These are phyloP conservation scores for Drosophila micromelanica DNA, from an alignment of 1,140 invertebrate genomes.

Conservation along the genomic window DNA sequence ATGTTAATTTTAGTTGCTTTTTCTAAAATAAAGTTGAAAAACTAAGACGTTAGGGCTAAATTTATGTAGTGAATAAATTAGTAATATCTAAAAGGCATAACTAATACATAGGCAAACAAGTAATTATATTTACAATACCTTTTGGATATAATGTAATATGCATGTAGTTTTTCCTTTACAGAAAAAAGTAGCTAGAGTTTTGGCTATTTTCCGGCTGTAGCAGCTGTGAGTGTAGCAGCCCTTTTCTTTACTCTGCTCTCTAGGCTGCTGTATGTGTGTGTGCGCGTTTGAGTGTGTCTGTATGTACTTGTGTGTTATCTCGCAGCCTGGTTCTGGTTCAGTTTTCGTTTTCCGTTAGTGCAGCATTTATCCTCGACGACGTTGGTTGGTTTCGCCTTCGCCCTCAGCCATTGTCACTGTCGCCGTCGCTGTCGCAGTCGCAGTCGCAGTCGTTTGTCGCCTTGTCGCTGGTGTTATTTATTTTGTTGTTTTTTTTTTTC, in stretches of 20 bases:
- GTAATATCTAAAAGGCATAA: too few species aligned
- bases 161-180: not conserved
- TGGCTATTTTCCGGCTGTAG: constrained; percentile 29
- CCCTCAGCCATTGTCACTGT: constrained; percentile 43
- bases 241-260: constrained; percentile 39
- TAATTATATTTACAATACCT: too few species aligned
- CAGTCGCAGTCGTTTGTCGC: constrained; percentile 26
- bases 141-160: too few species aligned
- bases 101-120: too few species aligned
- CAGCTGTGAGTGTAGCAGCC: constrained; percentile 25
- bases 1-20: too few species aligned
- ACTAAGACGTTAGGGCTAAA: too few species aligned
- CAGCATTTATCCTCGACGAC: constrained; percentile 66
- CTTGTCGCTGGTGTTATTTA: constrained; percentile 30
- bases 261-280: constrained; percentile 3
- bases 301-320: constrained; percentile 57
- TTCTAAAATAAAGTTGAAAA: too few species aligned
- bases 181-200: not conserved
- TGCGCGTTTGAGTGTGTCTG: constrained; percentile 11
- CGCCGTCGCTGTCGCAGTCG: constrained; percentile 25
- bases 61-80: too few species aligned
- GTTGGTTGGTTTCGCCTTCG: constrained; percentile 55
- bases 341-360: constrained; percentile 59
- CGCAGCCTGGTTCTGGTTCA: constrained; percentile 57
- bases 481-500: constrained; percentile 17